Evolutionary conservation across 2,888 invertebrate species (phyloP).

Genomic region (Acleris laterana): DNA sequence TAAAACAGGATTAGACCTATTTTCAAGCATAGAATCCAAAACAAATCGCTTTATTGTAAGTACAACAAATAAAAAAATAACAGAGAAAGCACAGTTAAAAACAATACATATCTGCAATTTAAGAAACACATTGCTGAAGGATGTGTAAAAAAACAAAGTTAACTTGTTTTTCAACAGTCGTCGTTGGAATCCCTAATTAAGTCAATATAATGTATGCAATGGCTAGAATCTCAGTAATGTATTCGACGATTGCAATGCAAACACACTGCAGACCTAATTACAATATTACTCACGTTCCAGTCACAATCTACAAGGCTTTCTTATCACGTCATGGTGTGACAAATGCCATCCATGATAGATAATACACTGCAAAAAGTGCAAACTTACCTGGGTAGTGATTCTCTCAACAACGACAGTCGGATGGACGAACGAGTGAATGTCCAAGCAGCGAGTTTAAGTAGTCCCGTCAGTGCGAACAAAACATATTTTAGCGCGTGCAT

Average conservation of each 20-base stretch:
- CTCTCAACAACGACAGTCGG: no score
- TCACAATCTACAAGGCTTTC: slow-evolving; percentile 4
- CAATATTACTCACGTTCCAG: slow-evolving; percentile 29
- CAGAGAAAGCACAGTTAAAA: no score
- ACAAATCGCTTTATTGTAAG: no score
- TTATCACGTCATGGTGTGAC: slow-evolving; percentile 21
- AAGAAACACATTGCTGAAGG: not conserved
- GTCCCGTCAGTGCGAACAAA: no score
- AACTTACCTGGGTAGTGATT: slow-evolving; percentile 16
- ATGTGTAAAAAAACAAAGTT: not conserved
- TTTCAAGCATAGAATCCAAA: no score
- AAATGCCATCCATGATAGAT: slow-evolving; percentile 27
- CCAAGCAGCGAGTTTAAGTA: no score
- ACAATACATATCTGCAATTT: no score
- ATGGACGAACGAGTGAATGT: no score
- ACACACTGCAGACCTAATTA: slow-evolving; percentile 23
- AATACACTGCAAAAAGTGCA: slow-evolving; percentile 13
- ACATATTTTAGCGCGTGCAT: no score
- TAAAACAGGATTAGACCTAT: no score
- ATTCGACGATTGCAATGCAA: slow-evolving; percentile 16
- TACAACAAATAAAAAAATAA: no score
- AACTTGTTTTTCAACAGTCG: not conserved
- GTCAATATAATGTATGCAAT: not conserved
- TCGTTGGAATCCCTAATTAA: not conserved
- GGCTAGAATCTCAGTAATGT: slow-evolving; percentile 12